Conservation (phyloP, 2,113 vertebrate genomes). For the Prionailurus bengalensis region DNA sequence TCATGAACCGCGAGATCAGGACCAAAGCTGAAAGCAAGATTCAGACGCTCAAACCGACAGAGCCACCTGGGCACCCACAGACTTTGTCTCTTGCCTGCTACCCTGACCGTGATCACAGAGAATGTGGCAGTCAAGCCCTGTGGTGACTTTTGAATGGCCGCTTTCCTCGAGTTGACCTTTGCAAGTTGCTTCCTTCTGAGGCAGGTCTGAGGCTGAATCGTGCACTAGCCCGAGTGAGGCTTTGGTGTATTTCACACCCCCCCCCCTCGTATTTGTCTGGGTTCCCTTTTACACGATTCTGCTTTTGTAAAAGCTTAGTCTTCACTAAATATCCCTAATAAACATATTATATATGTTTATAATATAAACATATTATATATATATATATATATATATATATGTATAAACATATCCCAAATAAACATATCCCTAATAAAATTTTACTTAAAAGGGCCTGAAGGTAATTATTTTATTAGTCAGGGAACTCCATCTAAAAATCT, state of each 20-base stretch:
- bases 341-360: too few relatives aligned
- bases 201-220: neutral
- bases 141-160: rapidly evolving
- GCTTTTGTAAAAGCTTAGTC: neutral
- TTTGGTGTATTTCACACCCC: rapidly evolving
- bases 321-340: too few relatives aligned
- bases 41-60: too few relatives aligned
- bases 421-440: neutral
- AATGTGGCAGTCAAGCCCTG: rapidly evolving
- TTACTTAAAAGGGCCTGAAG: neutral
- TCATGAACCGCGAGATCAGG: too few relatives aligned
- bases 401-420: too few relatives aligned
- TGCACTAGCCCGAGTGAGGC: rapidly evolving
- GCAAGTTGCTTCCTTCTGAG: rapidly evolving
- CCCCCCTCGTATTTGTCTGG: rapidly evolving
- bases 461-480: neutral
- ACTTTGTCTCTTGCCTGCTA: neutral
- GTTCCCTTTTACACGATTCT: neutral
- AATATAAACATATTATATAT: too few relatives aligned
- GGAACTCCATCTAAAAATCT: neutral
- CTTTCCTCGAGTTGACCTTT: neutral
- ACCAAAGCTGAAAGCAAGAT: too few relatives aligned
- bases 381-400: too few relatives aligned
- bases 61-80: too few relatives aligned
- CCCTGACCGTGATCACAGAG: neutral